Base-by-base conservation (phyloP, 1,140 invertebrate genomes). In the Pogonomyrmex barbatus region DNA sequence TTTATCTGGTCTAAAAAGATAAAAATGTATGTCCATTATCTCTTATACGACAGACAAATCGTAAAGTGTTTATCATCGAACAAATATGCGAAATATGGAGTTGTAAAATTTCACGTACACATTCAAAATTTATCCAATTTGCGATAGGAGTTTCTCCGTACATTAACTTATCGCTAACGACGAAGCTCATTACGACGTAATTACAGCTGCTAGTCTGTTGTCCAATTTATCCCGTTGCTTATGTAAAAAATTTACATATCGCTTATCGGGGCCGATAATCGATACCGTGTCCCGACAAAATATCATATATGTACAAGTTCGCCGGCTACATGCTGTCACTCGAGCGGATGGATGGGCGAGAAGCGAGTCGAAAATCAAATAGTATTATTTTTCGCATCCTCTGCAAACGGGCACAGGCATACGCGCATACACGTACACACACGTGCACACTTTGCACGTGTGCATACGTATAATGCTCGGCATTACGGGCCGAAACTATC, bases 401-500 rank as follows among this genome's bases (percentile, higher is more conserved):
- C 8, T 12, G 6, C 42, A 2, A 39, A 5, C 60, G 9, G 10
- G 33, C 14, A 39, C n/a, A 39, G 12, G 14, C n/a, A 24, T n/a
- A 14, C 17, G 12, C 24, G 6, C 30, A 45, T 2, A 33, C 12
- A 14, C 45, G 9, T 10, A 54, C 62, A 9, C 47, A n/a, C 50
- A 70, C 39, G 0, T 8, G n/a, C 9, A 12, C 45, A 17, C 24
- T 24, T 24, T 30, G 50, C 12, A 33, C 14, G 14, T 39, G n/a
- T 39, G n/a, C 39, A 42, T 47, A 50, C 52, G 67, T 54, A 42
- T 42, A n/a, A 75, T 39, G 54, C 42, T 24, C 24, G n/a, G 24
- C 73, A 60, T 39, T 30, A n/a, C 24, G n/a, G 47, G 58, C 36
- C 58, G 24, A 82, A 82, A 82, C 77, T 87, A 68, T 88, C 45